A percentile compares a stretch with the other conserved stretches of the same genome.
These are phyloP conservation scores for Oncorhynchus keta DNA, from an alignment of 2,113 vertebrate genomes.

Conservation along the genomic window DNA sequence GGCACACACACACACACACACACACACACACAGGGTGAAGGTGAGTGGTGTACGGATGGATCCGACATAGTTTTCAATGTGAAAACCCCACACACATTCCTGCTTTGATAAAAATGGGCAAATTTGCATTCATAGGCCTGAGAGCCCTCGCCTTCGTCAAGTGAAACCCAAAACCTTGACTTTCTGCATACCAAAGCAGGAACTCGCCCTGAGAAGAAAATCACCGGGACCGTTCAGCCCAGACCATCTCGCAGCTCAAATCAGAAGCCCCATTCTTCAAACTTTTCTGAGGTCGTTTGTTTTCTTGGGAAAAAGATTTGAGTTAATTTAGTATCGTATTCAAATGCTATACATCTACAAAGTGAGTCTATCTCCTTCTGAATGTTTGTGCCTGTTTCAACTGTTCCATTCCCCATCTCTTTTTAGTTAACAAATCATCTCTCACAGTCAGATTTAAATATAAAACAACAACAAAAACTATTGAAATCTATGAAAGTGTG, in stretches of 20 bases:
- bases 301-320: constrained; percentile 4
- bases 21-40: constrained; percentile 32
- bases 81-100: constrained; percentile 55
- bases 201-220: constrained; percentile 41
- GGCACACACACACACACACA: background rate
- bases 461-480: constrained; percentile 18
- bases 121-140: constrained; percentile 67
- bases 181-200: constrained; percentile 66
- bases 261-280: constrained; percentile 48
- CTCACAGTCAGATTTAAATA: constrained; percentile 33
- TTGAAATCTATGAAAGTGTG: constrained; percentile 47
- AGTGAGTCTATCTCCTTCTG: constrained; percentile 27
- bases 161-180: constrained; percentile 67
- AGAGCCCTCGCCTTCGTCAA: constrained; percentile 56
- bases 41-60: constrained; percentile 68
- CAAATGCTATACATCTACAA: constrained; percentile 48
- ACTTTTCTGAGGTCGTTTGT: constrained; percentile 7
- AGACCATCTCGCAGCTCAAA: constrained; percentile 32
- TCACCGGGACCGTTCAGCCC: constrained; percentile 54
- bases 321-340: constrained; percentile 32
- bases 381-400: constrained; percentile 9
- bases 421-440: constrained; percentile 49
- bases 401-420: constrained; percentile 9
- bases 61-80: constrained; percentile 68
- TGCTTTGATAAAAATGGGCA: constrained; percentile 65